Conservation (phyloP, 2,113 vertebrate genomes). For the Gnathonemus echidnorhynchus region DNA sequence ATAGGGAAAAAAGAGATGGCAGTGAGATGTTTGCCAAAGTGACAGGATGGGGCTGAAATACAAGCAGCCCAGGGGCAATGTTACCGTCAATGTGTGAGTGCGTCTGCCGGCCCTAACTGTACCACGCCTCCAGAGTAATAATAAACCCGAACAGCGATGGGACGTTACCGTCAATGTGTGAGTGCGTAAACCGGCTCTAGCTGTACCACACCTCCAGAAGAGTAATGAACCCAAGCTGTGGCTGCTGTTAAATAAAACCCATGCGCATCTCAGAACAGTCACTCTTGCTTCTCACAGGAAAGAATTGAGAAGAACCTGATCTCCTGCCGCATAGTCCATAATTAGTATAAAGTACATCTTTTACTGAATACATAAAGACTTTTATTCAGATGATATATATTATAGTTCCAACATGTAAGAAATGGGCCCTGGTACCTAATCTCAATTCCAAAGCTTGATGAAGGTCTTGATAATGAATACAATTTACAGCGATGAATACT, state of each 20-base stretch:
- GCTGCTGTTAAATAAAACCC: neutral
- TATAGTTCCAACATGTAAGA: neutral
- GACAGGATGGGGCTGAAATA: constrained; percentile 40
- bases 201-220: neutral
- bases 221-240: neutral
- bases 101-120: constrained; percentile 5
- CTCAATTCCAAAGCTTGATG: neutral
- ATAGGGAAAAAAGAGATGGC: constrained; percentile 40
- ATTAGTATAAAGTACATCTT: neutral
- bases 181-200: constrained; percentile 20
- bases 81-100: constrained; percentile 6
- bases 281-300: neutral
- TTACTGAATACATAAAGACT: neutral
- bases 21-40: constrained; percentile 16
- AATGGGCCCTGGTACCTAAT: neutral
- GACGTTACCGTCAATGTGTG: neutral
- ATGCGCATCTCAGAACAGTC: neutral
- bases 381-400: neutral
- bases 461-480: neutral
- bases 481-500: neutral
- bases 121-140: neutral
- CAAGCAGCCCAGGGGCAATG: constrained; percentile 16
- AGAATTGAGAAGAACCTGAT: neutral
- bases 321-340: neutral
- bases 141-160: neutral